Percentiles rank a stretch among this genome's conserved stretches.
Evolutionary conservation across 2,113 vertebrate genomes (phyloP).

Genomic region (Mystacornis crossleyi): DNA sequence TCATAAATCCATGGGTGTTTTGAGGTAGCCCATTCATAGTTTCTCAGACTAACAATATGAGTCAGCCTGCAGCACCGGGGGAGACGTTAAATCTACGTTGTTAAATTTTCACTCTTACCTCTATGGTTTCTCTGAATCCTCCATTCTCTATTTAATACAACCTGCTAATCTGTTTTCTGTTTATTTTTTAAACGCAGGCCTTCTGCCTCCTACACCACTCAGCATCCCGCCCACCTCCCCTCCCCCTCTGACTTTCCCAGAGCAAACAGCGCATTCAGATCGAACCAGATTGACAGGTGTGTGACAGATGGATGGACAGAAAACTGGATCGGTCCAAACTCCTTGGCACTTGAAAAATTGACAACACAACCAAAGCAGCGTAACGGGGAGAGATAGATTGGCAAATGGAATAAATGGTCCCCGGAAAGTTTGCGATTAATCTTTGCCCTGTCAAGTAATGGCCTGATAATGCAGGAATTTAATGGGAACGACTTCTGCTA

Average conservation of each 20-base stretch:
- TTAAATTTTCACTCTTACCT: conserved; percentile 22
- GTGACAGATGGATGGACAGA: conserved; percentile 59
- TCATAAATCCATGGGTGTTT: conserved; percentile 11
- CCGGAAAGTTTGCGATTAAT: conserved; percentile 66
- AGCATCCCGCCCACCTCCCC: not conserved
- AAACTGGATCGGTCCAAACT: conserved; percentile 58
- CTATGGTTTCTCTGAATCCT: not conserved
- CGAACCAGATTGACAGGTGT: conserved; percentile 48
- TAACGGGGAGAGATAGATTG: conserved; percentile 64
- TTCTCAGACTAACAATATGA: conserved; percentile 9
- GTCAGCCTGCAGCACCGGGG: not conserved
- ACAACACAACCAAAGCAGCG: conserved; percentile 58
- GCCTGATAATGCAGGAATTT: conserved; percentile 68
- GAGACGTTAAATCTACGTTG: conserved; percentile 13
- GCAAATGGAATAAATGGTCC: conserved; percentile 69
- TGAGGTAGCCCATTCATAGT: conserved; percentile 38
- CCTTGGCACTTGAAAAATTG: conserved; percentile 70
- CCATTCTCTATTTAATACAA: not conserved
- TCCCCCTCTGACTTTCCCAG: conserved; percentile 19
- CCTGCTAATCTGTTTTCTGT: not conserved
- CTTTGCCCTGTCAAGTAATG: conserved; percentile 71
- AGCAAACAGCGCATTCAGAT: conserved; percentile 30
- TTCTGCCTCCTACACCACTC: not conserved
- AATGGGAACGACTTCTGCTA: conserved; percentile 41
- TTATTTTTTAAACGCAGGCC: not conserved